phyloP scores from a whole-genome alignment of 2,113 vertebrate genomes.

The Erythrocercus mccallii region DNA sequence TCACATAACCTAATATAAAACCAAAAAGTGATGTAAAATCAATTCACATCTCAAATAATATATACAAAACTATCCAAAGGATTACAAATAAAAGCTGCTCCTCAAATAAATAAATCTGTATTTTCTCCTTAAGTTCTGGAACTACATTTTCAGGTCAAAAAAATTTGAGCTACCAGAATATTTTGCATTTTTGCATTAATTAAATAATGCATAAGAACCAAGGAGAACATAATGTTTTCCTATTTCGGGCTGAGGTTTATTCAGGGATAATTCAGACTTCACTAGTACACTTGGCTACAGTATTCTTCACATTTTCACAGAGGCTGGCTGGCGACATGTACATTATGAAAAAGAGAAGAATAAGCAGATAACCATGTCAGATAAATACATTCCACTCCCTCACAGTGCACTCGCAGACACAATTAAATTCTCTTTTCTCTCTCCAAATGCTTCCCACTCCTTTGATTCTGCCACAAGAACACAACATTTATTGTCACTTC shows the following conservation, averaged over 20 bases:
- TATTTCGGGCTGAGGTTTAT: not conserved
- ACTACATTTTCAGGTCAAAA: not conserved
- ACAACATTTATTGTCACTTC: not conserved
- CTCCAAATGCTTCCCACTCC: constrained; percentile 2
- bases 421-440: constrained; percentile 12
- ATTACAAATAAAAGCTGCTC: not conserved
- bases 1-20: not conserved
- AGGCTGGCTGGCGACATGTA: not conserved
- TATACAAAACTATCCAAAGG: not conserved
- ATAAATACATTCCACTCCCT: constrained; percentile 49
- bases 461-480: not conserved
- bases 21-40: not conserved
- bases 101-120: not conserved
- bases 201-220: not conserved
- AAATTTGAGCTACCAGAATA: not conserved
- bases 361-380: constrained; percentile 37
- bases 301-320: constrained; percentile 15
- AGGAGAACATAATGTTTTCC: not conserved
- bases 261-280: constrained; percentile 2
- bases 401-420: constrained; percentile 4
- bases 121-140: not conserved
- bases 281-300: constrained; percentile 11
- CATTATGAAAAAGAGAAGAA: constrained; percentile 8
- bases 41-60: not conserved
- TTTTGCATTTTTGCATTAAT: constrained; percentile 30